Base-by-base conservation (phyloP, 2,888 invertebrate species). In the Imbricaverruca yamaguchii region DNA sequence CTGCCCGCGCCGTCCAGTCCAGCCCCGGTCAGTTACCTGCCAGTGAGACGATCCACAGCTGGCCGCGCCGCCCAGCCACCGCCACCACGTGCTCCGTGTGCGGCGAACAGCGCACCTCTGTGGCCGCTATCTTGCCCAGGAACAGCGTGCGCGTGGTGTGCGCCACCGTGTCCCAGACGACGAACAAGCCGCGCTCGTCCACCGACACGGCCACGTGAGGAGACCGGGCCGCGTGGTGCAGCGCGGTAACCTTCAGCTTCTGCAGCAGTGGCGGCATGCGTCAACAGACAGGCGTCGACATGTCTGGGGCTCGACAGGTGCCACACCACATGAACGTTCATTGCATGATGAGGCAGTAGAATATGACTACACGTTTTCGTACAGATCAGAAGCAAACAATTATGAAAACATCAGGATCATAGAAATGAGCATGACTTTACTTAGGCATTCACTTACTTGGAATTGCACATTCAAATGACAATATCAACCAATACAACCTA, bases 31-130 rank as follows among this genome's bases (percentile, higher is more conserved):
- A 39, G 8, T 86, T 86, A 89, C 89, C 88, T 86, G 87, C 87
- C 80, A 89, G 85, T 84, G 89, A 88, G 10, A 89, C 86, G 57
- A 91, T 86, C 81, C 88, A 85, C 80, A 91, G 86, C 67, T 89
- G 85, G 21, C 91, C 91, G 83, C 85, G 87, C 84, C 89, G 89
- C 80, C 88, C 87, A 83, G 92, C 92, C 84, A 92, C 87, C 56
- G 91, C 92, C 56, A 90, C 87, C 15, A 90, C 84, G 85, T 90
- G 88, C 23, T 87, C 84, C 56, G 89, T 87, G 85, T 91, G 90
- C 0, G 91, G 91, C 84, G 91, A 91, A 80, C 89, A 89, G 8
- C 90, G 88, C 61, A 92, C 84, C 85, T 89, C 89, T 7, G 89
- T 89, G 3, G 91, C 88, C n/a, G 87, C 87, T 12, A 88, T 84